These are phyloP conservation scores for Tenebrosternarchus preto DNA, from an alignment of 2,113 vertebrate species.

Conservation along the genomic window DNA sequence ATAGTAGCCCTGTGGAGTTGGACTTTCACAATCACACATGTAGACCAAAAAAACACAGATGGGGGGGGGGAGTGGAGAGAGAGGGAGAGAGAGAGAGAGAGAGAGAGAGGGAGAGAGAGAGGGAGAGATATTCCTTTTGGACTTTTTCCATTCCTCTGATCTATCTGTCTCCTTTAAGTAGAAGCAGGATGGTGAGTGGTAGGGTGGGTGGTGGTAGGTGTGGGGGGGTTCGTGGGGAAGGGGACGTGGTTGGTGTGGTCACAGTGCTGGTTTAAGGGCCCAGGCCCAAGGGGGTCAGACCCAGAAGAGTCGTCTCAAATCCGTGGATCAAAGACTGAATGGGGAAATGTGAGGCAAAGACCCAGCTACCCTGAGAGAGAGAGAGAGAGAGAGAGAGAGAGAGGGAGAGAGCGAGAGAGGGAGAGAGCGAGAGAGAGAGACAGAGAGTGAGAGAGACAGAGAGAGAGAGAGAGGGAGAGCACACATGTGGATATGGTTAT, in stretches of 20 bases:
- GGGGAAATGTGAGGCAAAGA: constrained; percentile 50
- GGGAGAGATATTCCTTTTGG: background rate
- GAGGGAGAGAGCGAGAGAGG: no score
- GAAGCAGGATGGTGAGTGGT: constrained; percentile 16
- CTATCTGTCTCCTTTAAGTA: constrained; percentile 33
- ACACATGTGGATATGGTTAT: constrained; percentile 74
- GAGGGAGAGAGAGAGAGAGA: no score
- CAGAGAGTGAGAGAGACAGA: no score
- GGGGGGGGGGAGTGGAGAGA: no score
- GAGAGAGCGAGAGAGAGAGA: no score
- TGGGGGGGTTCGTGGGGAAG: no score
- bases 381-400: no score
- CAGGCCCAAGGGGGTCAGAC: background rate
- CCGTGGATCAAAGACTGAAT: constrained; percentile 64
- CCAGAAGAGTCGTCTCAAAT: constrained; percentile 61
- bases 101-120: no score
- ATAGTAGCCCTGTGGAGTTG: constrained; percentile 68
- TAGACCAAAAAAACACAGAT: constrained; percentile 68
- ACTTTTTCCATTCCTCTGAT: background rate
- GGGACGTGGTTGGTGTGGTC: no score
- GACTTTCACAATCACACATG: constrained; percentile 73
- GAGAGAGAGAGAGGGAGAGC: no score
- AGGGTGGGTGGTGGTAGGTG: background rate
- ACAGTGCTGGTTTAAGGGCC: no score
- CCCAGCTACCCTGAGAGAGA: no score